Percentiles rank a stretch among this genome's conserved stretches.
Evolutionary conservation across 2,113 vertebrate genomes (phyloP).

Genomic region (Clupea harengus): DNA sequence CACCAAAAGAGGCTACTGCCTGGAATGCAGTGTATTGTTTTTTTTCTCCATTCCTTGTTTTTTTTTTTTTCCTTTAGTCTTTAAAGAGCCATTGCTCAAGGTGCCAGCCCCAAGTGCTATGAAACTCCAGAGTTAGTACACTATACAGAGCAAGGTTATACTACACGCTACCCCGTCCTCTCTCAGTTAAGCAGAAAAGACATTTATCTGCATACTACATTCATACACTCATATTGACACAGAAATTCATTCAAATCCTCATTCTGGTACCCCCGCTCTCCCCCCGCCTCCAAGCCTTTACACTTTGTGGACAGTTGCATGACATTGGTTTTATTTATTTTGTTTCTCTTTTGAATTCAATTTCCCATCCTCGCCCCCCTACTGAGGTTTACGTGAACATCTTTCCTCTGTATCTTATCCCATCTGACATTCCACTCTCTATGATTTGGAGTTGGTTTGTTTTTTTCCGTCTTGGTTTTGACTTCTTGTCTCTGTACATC

Average conservation of each 20-base stretch:
- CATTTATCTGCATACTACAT: slow-evolving; percentile 65
- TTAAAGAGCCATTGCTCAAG: background rate
- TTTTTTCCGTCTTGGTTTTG: slow-evolving; percentile 29
- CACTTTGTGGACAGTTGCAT: slow-evolving; percentile 77
- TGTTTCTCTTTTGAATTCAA: slow-evolving; percentile 62
- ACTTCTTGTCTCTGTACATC: slow-evolving; percentile 71
- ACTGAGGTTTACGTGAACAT: slow-evolving; percentile 64
- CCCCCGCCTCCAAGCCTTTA: slow-evolving; percentile 64
- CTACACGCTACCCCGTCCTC: slow-evolving; percentile 36
- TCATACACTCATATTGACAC: slow-evolving; percentile 84
- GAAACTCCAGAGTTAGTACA: background rate
- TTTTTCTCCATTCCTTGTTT: background rate
- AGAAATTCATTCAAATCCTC: slow-evolving; percentile 87
- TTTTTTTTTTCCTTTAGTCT: background rate
- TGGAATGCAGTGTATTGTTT: background rate
- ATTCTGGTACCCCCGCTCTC: slow-evolving; percentile 59
- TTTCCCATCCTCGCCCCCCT: background rate
- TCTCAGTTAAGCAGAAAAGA: slow-evolving; percentile 60
- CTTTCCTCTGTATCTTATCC: slow-evolving; percentile 66
- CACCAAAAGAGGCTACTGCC: background rate
- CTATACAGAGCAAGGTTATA: background rate
- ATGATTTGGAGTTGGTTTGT: slow-evolving; percentile 47
- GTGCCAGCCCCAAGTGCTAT: slow-evolving; percentile 32
- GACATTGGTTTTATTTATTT: slow-evolving; percentile 45
- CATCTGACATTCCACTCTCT: slow-evolving; percentile 60